phyloP scores from a whole-genome alignment of 2,797 vertebrate species.

The Xyrichtys novacula region DNA sequence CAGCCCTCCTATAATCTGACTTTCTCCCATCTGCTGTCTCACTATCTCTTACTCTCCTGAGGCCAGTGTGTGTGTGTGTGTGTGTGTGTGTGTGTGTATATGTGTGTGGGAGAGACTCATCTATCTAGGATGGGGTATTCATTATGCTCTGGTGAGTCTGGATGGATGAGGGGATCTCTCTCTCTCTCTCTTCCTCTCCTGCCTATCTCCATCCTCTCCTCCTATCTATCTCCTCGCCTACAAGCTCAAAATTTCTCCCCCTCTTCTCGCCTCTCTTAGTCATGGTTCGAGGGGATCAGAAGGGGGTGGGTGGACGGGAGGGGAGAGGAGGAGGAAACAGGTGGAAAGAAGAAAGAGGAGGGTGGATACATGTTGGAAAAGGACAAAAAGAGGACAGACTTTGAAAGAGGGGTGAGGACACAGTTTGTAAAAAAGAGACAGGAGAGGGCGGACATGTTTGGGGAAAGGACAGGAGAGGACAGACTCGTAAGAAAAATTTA shows the following conservation, averaged over 20 bases:
- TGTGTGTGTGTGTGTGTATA: neutral
- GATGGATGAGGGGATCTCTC: slow-evolving; percentile 49
- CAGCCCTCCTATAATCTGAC: slow-evolving; percentile 27
- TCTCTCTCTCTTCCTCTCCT: slow-evolving; percentile 25
- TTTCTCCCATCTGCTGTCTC: slow-evolving; percentile 58
- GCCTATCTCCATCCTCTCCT: slow-evolving; percentile 1
- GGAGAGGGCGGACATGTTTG: neutral
- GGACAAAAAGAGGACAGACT: too few relatives aligned
- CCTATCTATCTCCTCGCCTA: slow-evolving; percentile 7
- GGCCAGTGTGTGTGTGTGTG: slow-evolving; percentile 6
- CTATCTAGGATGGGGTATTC: slow-evolving; percentile 42
- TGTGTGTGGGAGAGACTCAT: slow-evolving; percentile 34
- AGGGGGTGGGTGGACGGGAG: neutral
- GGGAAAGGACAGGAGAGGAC: neutral
- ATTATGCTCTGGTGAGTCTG: slow-evolving; percentile 57
- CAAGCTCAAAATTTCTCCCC: slow-evolving; percentile 5
- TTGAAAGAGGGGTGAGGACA: too few relatives aligned
- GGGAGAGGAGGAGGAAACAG: neutral
- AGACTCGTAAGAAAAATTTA: neutral
- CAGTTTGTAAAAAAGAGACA: too few relatives aligned
- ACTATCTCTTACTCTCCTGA: slow-evolving; percentile 28
- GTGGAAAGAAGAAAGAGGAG: neutral
- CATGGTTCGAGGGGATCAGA: slow-evolving; percentile 1
- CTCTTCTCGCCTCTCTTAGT: slow-evolving; percentile 15
- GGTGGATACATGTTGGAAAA: too few relatives aligned